Conservation (phyloP, 2,113 vertebrate genomes). For the Pelmatolapia mariae region DNA sequence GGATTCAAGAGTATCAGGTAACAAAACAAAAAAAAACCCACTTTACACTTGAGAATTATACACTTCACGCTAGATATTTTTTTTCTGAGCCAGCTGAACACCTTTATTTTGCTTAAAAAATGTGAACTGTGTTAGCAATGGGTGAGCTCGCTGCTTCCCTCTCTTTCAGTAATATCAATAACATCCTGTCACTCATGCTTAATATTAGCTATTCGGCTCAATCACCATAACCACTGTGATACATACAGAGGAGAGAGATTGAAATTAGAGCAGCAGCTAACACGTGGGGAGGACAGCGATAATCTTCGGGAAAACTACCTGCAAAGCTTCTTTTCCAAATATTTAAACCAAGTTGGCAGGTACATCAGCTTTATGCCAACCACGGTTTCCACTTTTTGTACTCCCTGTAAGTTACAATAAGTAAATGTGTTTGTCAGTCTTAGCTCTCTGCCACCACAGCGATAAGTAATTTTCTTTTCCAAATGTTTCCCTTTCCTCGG, state of each 20-base stretch:
- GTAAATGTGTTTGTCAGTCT: conserved; percentile 66
- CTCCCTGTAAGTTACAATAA: conserved; percentile 44
- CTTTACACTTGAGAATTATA: conserved; percentile 20
- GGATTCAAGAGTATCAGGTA: conserved; percentile 75
- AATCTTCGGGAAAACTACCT: background rate
- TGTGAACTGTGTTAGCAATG: background rate
- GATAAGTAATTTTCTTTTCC: conserved; percentile 73
- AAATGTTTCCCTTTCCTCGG: conserved; percentile 85
- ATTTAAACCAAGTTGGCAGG: conserved; percentile 36
- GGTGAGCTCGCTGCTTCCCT: conserved; percentile 8
- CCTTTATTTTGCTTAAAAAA: background rate
- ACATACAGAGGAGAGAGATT: background rate
- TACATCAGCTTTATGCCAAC: conserved; percentile 36
- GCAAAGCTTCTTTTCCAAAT: conserved; percentile 10
- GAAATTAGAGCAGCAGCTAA: conserved; percentile 36
- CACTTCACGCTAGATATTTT: background rate
- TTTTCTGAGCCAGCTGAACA: conserved; percentile 2
- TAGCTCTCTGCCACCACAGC: conserved; percentile 75
- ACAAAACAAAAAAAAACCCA: conserved; percentile 6
- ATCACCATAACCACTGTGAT: conserved; percentile 10
- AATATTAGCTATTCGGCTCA: conserved; percentile 8
- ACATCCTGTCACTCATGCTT: conserved; percentile 35
- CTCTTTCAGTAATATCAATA: conserved; percentile 1
- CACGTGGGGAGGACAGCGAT: background rate
- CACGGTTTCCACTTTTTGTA: conserved; percentile 25